These are phyloP conservation scores for Machaerirhynchus nigripectus DNA, from an alignment of 2,113 vertebrate genomes.

Conservation along the genomic window DNA sequence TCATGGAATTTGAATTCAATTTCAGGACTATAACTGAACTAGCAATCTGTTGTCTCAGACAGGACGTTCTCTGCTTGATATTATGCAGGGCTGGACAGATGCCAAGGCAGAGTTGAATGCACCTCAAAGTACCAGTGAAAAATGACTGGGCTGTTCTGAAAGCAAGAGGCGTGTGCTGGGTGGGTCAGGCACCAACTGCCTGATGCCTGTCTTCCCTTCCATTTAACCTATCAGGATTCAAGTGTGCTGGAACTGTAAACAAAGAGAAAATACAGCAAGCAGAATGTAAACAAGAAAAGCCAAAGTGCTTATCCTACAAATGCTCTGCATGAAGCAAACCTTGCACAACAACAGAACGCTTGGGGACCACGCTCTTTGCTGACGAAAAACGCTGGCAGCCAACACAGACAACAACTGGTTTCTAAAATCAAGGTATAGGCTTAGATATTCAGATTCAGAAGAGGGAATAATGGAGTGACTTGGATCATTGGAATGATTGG, in stretches of 20 bases:
- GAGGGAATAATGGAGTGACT: background rate
- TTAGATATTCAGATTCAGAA: background rate
- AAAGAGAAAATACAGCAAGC: constrained; percentile 21
- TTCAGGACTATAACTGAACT: constrained; percentile 63
- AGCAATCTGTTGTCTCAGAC: constrained; percentile 57
- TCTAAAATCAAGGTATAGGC: constrained; percentile 25
- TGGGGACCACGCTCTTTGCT: background rate
- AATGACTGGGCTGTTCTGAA: constrained; percentile 42
- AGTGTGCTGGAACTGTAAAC: background rate
- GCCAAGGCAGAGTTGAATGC: constrained; percentile 37
- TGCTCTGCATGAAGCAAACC: constrained; percentile 14
- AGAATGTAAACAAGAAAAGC: constrained; percentile 15
- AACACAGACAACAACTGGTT: background rate
- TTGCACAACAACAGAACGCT: background rate
- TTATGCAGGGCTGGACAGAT: constrained; percentile 38
- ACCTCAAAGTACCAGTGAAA: constrained; percentile 38
- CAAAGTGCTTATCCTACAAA: background rate
- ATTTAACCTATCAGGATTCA: constrained; percentile 30
- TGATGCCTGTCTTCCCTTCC: background rate
- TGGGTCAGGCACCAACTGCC: background rate
- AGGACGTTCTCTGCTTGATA: constrained; percentile 49
- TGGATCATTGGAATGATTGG: background rate
- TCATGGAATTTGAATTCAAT: constrained; percentile 58
- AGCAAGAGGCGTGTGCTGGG: background rate
- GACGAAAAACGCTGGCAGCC: background rate